A percentile compares a stretch with the other conserved stretches of the same genome.
Conservation (phyloP, 1,140 invertebrate genomes). For the Arctopsyche grandis region DNA sequence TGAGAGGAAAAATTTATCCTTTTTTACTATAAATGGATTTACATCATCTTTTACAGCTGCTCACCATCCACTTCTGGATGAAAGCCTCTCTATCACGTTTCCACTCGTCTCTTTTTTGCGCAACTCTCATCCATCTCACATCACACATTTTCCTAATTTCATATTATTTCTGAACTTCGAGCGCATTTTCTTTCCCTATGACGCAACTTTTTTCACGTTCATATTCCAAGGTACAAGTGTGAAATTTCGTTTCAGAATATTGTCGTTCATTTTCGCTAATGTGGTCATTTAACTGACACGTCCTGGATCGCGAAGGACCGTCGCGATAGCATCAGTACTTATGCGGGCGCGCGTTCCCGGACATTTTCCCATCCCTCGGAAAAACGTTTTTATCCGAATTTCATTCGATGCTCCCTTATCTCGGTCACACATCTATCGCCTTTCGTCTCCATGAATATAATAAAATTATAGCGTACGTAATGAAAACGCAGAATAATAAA, state of each 20-base stretch:
- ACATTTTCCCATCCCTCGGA: neutral
- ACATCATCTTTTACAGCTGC: too few species aligned
- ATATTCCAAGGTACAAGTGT: neutral
- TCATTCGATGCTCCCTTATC: neutral
- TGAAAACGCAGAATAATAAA: too few species aligned
- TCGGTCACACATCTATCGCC: neutral
- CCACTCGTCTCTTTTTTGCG: too few species aligned
- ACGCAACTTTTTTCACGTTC: too few species aligned
- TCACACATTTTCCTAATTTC: too few species aligned
- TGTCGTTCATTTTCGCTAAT: slow-evolving; percentile 13
- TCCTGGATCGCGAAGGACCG: neutral
- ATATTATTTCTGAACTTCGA: too few species aligned
- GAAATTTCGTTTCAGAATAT: neutral
- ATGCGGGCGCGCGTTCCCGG: slow-evolving; percentile 15
- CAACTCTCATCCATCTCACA: too few species aligned
- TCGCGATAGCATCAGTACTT: slow-evolving; percentile 35
- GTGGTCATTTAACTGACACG: neutral
- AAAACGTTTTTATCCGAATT: slow-evolving; percentile 5
- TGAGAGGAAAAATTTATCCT: too few species aligned
- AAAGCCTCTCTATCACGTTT: too few species aligned
- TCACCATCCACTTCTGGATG: too few species aligned
- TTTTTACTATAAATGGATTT: too few species aligned
- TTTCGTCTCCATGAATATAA: neutral
- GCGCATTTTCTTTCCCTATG: too few species aligned
- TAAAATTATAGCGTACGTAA: neutral